Evolutionary conservation across 37 sponge, comb jelly and placozoan species (phyloP), one percentile per base, ranked within the genome.

Genomic region (Hexactinellida sp.): DNA sequence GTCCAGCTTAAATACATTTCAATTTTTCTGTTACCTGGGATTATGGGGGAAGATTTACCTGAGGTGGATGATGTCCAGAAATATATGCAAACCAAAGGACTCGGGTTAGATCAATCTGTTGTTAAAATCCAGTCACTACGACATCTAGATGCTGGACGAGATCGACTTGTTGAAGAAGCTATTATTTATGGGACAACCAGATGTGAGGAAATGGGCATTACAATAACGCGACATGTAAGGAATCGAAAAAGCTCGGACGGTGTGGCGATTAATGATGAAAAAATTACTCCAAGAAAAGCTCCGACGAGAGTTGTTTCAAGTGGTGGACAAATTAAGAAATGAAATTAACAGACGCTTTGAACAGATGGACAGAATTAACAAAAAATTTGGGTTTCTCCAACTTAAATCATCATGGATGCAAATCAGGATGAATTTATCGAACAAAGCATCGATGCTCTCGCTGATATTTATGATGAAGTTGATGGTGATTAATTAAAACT

Each of bases 21-120:
- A 7, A 63, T 63, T 63, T 63, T 63, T 63, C 3, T 63, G 76
- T 41, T 63, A 63, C 76, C 52, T 63, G 3, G 34, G 25, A 63
- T 63, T 63, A 63, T 63, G 76, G 34, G 34, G 76, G 19, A 63
- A 63, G 13, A 28, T 63, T 21, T 63, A 63, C 76, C 76, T 63
- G 76, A 63, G 13, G 76, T 63, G 76, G 76, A 63, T 63, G 76
- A 63, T 63, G 76, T 63, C 13, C 76, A 63, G 34, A 63, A 63
- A 63, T 63, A 63, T 63, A 10, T 63, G 3, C 47, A 41, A 13
- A 41, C 5, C 5, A 41, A 41, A 13, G 47, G 47, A 41, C 47
- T 41, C 13, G 13, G 47, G 5, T 41, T 41, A 13, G 47, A 41
- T 41, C 47, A 41, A 41, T 16, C 47, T 41, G 13, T 41, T 41